Percentiles rank a stretch among this genome's conserved stretches.
These are phyloP conservation scores for Horisme vitalbata DNA, from an alignment of 2,888 invertebrate species.

Conservation along the genomic window DNA sequence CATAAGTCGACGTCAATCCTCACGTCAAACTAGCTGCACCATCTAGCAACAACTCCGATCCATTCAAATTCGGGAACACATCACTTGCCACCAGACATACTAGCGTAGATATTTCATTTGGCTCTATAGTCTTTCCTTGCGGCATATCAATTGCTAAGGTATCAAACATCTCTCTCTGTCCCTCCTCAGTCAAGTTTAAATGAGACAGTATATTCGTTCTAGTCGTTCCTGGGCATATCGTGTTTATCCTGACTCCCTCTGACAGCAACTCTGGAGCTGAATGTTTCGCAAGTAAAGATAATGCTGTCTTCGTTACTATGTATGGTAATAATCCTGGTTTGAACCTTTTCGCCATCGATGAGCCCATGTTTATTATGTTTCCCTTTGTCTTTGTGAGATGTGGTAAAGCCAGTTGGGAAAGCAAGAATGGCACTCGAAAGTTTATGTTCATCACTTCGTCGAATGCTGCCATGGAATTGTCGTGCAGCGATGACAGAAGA, in stretches of 20 bases:
- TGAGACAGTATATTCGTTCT: conserved; percentile 47
- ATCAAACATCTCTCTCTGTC: conserved; percentile 34
- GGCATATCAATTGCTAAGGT: conserved; percentile 37
- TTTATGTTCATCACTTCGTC: conserved; percentile 55
- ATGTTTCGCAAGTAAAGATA: conserved; percentile 47
- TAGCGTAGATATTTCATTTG: conserved; percentile 48
- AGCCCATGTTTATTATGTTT: conserved; percentile 52
- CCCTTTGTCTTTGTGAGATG: conserved; percentile 53
- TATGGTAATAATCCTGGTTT: conserved; percentile 48
- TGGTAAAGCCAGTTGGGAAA: conserved; percentile 50
- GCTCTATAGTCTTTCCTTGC: conserved; percentile 44
- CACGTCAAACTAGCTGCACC: conserved; percentile 42
- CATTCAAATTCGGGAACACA: conserved; percentile 52
- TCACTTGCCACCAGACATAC: conserved; percentile 53
- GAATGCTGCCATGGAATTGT: conserved; percentile 45
- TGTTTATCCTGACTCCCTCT: conserved; percentile 54
- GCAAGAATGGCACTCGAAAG: conserved; percentile 49
- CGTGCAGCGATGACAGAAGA: conserved; percentile 44
- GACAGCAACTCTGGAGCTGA: conserved; percentile 47
- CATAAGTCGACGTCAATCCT: too few relatives aligned
- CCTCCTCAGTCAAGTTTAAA: conserved; percentile 35
- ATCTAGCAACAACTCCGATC: conserved; percentile 50
- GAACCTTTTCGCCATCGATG: conserved; percentile 43
- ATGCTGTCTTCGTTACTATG: conserved; percentile 46
- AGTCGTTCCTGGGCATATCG: conserved; percentile 50